Evolutionary conservation across 2,797 vertebrate species (phyloP), one percentile per base, ranked within the genome.

Genomic region (Sarcoramphus papa): DNA sequence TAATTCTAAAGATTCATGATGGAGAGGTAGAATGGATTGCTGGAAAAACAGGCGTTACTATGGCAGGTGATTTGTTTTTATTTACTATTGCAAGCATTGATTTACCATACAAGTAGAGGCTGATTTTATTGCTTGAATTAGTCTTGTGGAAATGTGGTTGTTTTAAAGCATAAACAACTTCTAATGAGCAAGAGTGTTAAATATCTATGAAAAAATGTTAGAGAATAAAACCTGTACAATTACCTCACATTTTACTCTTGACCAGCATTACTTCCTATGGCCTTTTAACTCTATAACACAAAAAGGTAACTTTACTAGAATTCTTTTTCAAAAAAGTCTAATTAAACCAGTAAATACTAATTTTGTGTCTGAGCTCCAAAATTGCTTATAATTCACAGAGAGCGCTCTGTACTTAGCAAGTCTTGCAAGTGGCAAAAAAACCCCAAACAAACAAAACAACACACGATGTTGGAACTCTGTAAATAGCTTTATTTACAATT

Each of bases 71-170:
- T 93, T 90, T 85, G 20, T n/a, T 92, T 85, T 93, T 90, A 92
- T 92, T 95, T 93, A 85, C 12, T 73, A 47, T 50, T 85, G 68
- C 54, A 93, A 69, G 6, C 54, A 90, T 80, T 51, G 88, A 88
- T 93, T 88, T 90, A 64, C 64, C 37, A 70, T 95, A 83, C 85
- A 92, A 92, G 20, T 79, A 57, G 40, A 76, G 21, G 30, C 4
- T 63, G 47, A 54, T 80, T 93, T 88, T 90, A 92, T 91, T 92
- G 68, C 43, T 85, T 92, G 47, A 77, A 88, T 90, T 83, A 94
- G 72, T 50, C 47, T 47, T 37, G 28, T 54, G 54, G 78, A 92
- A 85, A 92, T 82, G 54, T 60, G 37, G 25, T 69, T 76, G 35
- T 25, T 41, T 78, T 63, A 48, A 88, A 86, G 59, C 41, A 83